Evolutionary conservation across 2,113 vertebrate genomes (phyloP).

Genomic region (Microcebus griseorufus): DNA sequence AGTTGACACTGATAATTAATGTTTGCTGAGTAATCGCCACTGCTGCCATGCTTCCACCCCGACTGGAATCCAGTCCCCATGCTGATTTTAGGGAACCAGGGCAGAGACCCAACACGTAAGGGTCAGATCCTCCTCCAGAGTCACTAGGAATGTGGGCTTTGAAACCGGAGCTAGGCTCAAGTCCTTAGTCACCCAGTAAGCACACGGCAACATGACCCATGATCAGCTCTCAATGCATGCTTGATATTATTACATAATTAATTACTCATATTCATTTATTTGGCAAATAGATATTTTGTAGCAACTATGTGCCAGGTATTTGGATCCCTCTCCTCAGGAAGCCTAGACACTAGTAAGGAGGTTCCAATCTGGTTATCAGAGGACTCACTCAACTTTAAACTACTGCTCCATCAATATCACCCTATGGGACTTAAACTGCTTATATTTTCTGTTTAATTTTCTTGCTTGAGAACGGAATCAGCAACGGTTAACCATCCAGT

Average conservation of each 20-base stretch:
- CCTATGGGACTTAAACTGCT: neutral
- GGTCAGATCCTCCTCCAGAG: neutral
- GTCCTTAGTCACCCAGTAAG: conserved; percentile 56
- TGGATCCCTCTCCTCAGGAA: conserved; percentile 10
- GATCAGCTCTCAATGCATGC: neutral
- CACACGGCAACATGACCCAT: neutral
- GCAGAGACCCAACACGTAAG: neutral
- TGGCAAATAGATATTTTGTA: neutral
- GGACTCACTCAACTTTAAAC: conserved; percentile 22
- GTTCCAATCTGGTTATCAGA: neutral
- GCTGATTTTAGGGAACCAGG: neutral
- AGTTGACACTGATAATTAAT: neutral
- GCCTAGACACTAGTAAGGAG: neutral
- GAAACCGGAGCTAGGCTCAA: neutral
- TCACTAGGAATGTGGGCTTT: neutral
- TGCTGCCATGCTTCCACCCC: neutral
- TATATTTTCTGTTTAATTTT: conserved; percentile 49
- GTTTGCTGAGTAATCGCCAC: neutral
- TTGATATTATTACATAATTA: neutral
- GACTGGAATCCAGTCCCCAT: neutral
- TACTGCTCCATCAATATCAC: neutral
- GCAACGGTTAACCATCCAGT: neutral
- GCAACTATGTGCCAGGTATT: neutral
- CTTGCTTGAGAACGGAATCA: conserved; percentile 17
- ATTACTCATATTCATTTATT: neutral